These are phyloP conservation scores for Caenorhabditis angaria DNA, from an alignment of 2,888 invertebrate genomes.

Conservation along the genomic window DNA sequence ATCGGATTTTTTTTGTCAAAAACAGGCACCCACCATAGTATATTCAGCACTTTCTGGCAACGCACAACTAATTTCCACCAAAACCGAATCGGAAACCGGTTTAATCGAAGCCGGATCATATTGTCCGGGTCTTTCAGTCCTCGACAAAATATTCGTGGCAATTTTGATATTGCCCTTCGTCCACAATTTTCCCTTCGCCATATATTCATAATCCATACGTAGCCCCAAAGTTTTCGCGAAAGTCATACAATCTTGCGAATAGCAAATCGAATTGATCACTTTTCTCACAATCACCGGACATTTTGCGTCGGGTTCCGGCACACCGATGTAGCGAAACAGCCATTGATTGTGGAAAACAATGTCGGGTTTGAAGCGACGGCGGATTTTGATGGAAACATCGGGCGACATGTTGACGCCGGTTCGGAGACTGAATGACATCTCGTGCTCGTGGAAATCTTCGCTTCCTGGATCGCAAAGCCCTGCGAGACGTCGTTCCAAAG, in stretches of 20 bases:
- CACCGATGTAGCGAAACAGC: slow-evolving; percentile 55
- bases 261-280: slow-evolving; percentile 51
- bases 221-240: slow-evolving; percentile 57
- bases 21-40: slow-evolving; percentile 25
- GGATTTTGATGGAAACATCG: slow-evolving; percentile 52
- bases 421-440: slow-evolving; percentile 56
- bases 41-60: slow-evolving; percentile 56
- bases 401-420: slow-evolving; percentile 30
- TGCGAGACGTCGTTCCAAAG: slow-evolving; percentile 46
- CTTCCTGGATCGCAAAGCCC: slow-evolving; percentile 58
- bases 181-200: slow-evolving; percentile 53
- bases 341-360: slow-evolving; percentile 37
- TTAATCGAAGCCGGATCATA: slow-evolving; percentile 42
- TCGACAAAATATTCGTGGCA: slow-evolving; percentile 27
- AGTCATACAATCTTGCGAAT: slow-evolving; percentile 57
- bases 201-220: slow-evolving; percentile 60
- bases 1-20: too few species aligned
- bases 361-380: slow-evolving; percentile 52
- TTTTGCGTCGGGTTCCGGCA: slow-evolving; percentile 55
- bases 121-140: slow-evolving; percentile 39
- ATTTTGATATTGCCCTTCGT: slow-evolving; percentile 55
- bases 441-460: slow-evolving; percentile 57
- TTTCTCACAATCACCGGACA: slow-evolving; percentile 59
- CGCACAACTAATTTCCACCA: slow-evolving; percentile 52
- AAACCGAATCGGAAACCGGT: slow-evolving; percentile 40